Conservation (phyloP, 2,888 invertebrate species). For the Glyphotaelius pellucidus region DNA sequence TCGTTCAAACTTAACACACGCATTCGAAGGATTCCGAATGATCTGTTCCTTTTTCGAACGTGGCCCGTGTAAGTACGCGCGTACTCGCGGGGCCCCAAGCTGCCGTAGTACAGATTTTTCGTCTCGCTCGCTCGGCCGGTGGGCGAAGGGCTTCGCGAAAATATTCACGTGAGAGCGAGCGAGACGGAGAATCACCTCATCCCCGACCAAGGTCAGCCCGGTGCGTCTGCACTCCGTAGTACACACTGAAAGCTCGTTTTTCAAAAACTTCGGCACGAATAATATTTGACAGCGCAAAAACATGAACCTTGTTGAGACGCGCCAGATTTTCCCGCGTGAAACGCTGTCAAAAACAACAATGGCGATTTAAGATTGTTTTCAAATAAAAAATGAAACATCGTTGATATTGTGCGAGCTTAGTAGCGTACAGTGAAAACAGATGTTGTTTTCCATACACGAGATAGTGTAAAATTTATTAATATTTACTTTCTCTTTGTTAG, state of each 20-base stretch:
- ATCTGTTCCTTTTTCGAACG: not conserved
- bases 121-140: constrained; percentile 8
- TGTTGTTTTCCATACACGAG: not conserved
- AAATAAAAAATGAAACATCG: not conserved
- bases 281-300: not conserved
- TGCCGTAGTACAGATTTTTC: not conserved
- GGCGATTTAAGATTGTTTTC: not conserved
- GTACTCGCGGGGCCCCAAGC: not conserved
- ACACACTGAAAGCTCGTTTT: constrained; percentile 9
- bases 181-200: constrained; percentile 42
- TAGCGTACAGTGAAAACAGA: not conserved
- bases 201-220: constrained; percentile 54
- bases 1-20: not conserved
- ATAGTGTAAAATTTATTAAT: not conserved
- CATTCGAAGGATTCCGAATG: not conserved
- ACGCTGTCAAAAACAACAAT: not conserved
- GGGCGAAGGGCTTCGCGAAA: constrained; percentile 19
- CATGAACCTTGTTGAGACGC: not conserved
- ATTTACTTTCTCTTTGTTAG: not conserved
- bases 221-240: constrained; percentile 57
- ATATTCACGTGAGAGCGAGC: constrained; percentile 28
- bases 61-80: not conserved
- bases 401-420: not conserved
- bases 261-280: constrained; percentile 23
- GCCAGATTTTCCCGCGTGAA: not conserved